Conservation (phyloP, 1,140 invertebrate genomes). For the Euschistus heros region DNA sequence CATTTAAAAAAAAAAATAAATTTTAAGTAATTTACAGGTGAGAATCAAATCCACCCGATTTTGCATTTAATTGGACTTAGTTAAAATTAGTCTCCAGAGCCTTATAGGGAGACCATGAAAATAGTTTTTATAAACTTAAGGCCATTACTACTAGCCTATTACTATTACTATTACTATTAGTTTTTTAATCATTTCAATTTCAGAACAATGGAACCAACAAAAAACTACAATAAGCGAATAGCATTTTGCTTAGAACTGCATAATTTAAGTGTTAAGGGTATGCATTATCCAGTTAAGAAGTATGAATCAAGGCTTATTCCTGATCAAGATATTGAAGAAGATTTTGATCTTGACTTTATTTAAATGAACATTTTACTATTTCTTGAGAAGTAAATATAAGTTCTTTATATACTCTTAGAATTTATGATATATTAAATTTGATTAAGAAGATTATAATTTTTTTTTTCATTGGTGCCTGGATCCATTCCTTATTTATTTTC, state of each 20-base stretch:
- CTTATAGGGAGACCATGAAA: background rate
- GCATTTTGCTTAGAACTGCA: background rate
- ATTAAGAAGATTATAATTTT: too few relatives aligned
- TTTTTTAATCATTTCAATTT: background rate
- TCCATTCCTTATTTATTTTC: too few relatives aligned
- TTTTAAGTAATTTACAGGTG: background rate
- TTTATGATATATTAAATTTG: too few relatives aligned
- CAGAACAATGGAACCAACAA: background rate
- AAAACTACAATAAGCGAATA: background rate
- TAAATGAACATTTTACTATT: background rate
- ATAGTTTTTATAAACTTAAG: background rate
- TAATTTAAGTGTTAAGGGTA: conserved; percentile 2
- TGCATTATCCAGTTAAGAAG: conserved; percentile 5
- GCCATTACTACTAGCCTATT: background rate
- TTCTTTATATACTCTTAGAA: too few relatives aligned
- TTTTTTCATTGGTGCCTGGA: too few relatives aligned
- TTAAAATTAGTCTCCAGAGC: background rate
- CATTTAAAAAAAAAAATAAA: background rate
- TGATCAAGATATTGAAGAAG: background rate
- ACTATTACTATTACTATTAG: background rate
- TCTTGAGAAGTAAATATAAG: background rate
- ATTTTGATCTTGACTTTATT: background rate
- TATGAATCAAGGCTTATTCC: conserved; percentile 3
- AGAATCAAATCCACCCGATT: background rate
- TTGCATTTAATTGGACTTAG: background rate